Percentiles rank a stretch among this genome's conserved stretches.
phyloP scores from a whole-genome alignment of 2,797 vertebrate species.

The Ceyx erithaca region DNA sequence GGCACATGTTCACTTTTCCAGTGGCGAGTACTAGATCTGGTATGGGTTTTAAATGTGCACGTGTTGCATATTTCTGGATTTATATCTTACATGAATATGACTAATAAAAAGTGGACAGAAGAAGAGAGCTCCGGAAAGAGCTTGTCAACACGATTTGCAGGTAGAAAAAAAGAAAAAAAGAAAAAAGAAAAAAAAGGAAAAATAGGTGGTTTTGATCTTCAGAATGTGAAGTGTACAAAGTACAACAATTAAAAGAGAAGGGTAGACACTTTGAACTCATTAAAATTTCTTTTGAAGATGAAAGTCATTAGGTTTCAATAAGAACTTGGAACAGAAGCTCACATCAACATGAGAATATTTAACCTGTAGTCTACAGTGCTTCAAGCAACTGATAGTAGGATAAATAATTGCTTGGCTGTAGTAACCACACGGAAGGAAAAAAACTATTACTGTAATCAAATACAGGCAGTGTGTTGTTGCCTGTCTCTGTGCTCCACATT shows the following conservation, averaged over 20 bases:
- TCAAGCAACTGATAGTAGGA: constrained; percentile 89
- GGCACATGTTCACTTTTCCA: neutral
- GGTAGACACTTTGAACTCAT: constrained; percentile 31
- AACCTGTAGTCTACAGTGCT: constrained; percentile 89
- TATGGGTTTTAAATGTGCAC: neutral
- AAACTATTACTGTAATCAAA: constrained; percentile 91
- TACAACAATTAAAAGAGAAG: constrained; percentile 68
- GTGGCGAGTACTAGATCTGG: neutral
- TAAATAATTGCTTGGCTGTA: constrained; percentile 90
- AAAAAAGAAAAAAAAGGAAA: neutral
- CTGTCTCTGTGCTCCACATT: constrained; percentile 60
- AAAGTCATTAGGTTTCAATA: constrained; percentile 90
- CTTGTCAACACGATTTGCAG: constrained; percentile 9
- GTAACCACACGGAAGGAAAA: constrained; percentile 88
- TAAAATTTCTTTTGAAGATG: constrained; percentile 79
- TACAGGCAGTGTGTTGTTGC: constrained; percentile 78
- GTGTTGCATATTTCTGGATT: constrained; percentile 16
- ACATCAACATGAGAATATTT: constrained; percentile 85
- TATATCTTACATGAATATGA: constrained; percentile 18
- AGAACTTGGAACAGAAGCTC: constrained; percentile 83
- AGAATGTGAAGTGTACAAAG: constrained; percentile 38
- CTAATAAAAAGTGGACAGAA: constrained; percentile 14
- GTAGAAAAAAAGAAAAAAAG: neutral
- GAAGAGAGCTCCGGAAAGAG: neutral
- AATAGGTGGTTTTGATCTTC: constrained; percentile 45